Evolutionary conservation across 1,140 invertebrate species (phyloP).

Genomic region (Zaprionus lachaisei): DNA sequence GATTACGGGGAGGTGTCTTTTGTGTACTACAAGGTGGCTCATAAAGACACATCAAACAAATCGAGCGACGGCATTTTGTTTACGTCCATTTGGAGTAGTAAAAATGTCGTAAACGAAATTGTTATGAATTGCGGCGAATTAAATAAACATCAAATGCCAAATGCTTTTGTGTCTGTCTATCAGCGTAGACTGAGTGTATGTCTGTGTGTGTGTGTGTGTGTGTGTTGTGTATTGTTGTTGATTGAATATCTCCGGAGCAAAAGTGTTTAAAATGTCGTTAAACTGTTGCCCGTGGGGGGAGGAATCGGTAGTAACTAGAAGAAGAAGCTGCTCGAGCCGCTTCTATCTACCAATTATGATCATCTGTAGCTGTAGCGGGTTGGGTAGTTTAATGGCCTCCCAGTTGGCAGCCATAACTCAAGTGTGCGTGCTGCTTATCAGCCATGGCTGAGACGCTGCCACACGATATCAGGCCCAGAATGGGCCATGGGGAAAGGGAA

Average conservation of each 20-base stretch:
- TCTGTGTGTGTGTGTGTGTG: conserved; percentile 20
- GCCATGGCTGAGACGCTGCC: conserved; percentile 45
- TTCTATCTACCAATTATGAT: conserved; percentile 50
- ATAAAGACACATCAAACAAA: conserved; percentile 58
- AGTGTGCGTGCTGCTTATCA: conserved; percentile 58
- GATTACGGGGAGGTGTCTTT: neutral
- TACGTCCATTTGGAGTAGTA: conserved; percentile 72
- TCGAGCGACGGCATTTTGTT: conserved; percentile 63
- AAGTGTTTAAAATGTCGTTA: conserved; percentile 77
- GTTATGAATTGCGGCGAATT: conserved; percentile 81
- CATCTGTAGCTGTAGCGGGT: conserved; percentile 25
- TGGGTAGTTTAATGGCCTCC: conserved; percentile 42
- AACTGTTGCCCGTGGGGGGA: conserved; percentile 30
- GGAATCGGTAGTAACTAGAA: neutral
- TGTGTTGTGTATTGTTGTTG: conserved; percentile 31
- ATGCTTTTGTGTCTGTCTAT: conserved; percentile 43
- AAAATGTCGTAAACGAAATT: conserved; percentile 82
- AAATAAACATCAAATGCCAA: conserved; percentile 81
- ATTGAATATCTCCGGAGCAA: conserved; percentile 55
- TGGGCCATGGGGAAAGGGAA: conserved; percentile 19
- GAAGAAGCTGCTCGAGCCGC: neutral
- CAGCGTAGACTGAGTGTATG: neutral
- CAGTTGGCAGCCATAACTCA: conserved; percentile 51
- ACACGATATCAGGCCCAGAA: conserved; percentile 60
- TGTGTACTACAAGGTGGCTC: conserved; percentile 39